Percentiles rank a stretch among this genome's conserved stretches.
phyloP scores from a whole-genome alignment of 2,113 vertebrate genomes.

The Ia io region DNA sequence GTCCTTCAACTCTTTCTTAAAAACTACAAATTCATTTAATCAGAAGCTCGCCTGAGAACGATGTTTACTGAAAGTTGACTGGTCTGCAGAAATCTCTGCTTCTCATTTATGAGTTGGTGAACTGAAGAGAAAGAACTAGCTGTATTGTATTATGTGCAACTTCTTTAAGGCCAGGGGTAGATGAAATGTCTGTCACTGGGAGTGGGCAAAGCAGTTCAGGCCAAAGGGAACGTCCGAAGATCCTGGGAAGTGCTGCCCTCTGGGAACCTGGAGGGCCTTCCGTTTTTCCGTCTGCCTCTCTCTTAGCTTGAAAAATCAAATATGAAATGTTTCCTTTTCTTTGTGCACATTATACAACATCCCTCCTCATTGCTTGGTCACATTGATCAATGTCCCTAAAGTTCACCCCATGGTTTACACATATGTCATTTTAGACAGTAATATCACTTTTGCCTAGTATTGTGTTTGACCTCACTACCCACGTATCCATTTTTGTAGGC shows the following conservation, averaged over 20 bases:
- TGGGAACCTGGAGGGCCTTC: neutral
- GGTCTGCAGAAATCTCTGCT: neutral
- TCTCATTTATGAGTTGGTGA: neutral
- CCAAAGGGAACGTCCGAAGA: neutral
- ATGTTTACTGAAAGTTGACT: neutral
- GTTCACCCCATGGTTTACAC: too few relatives aligned
- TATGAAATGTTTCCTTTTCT: neutral
- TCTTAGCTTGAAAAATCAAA: neutral
- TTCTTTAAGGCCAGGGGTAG: neutral
- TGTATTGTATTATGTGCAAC: neutral
- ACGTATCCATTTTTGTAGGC: accelerated
- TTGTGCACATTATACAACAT: neutral
- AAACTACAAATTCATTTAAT: neutral
- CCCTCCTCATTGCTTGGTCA: neutral
- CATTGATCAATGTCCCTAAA: neutral
- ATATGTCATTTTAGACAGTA: neutral
- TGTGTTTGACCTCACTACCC: neutral
- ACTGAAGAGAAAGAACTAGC: neutral
- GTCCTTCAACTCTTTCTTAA: neutral
- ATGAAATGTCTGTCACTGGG: accelerated
- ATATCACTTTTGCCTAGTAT: neutral
- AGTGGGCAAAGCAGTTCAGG: neutral
- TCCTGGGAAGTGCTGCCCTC: neutral
- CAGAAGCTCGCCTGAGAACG: neutral
- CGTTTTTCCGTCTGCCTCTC: neutral